These are phyloP conservation scores for Propithecus perrieri DNA, from an alignment of 2,797 vertebrate genomes.

Conservation along the genomic window DNA sequence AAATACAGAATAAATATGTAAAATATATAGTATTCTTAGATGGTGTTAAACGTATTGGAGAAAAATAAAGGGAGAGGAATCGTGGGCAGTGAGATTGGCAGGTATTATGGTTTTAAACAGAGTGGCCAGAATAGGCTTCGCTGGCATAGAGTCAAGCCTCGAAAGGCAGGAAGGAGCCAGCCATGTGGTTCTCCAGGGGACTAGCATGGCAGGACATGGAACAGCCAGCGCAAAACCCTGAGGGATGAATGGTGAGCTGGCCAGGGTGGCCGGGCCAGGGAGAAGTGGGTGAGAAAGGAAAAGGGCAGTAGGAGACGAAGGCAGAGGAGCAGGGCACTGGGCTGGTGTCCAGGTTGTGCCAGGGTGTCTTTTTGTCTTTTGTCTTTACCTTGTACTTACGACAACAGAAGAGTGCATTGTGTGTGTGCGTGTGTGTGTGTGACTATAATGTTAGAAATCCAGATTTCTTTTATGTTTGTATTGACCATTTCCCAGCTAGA, in stretches of 20 bases:
- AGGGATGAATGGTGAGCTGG: neutral
- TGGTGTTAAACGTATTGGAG: neutral
- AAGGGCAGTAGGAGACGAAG: neutral
- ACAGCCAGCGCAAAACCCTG: neutral
- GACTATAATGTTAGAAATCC: neutral
- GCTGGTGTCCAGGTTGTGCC: neutral
- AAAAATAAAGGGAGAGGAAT: neutral
- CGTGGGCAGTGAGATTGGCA: neutral
- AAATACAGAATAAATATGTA: neutral
- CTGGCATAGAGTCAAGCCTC: neutral
- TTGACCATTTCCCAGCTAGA: neutral
- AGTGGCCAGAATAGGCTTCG: neutral
- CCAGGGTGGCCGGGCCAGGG: neutral
- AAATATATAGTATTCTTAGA: neutral
- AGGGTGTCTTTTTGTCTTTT: no score
- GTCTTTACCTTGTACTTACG: neutral
- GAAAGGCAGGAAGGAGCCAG: neutral
- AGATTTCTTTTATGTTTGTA: neutral
- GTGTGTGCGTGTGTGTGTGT: neutral
- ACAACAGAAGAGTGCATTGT: neutral
- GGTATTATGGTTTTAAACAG: neutral
- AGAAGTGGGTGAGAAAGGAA: neutral
- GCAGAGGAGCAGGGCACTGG: neutral
- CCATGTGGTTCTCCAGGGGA: no score
- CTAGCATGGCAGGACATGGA: neutral